phyloP scores from a whole-genome alignment of 2,797 vertebrate genomes.

The Gambusia yucatana region DNA sequence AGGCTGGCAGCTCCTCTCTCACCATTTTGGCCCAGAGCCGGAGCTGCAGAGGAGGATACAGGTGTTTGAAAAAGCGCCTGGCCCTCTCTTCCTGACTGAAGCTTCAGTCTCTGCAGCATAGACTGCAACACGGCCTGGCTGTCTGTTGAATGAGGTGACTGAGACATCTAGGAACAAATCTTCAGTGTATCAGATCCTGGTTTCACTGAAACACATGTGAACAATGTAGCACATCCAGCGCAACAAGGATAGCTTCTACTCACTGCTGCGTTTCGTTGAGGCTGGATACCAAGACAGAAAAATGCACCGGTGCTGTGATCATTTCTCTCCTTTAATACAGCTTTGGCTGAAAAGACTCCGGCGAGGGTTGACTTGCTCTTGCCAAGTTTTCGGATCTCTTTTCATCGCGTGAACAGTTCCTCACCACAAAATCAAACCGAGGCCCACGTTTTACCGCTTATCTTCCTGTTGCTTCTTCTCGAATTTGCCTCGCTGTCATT shows the following conservation, averaged over 20 bases:
- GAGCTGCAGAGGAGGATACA: neutral
- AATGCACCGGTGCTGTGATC: conserved; percentile 11
- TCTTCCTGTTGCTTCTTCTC: conserved; percentile 22
- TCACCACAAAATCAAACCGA: conserved; percentile 15
- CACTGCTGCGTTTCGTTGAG: neutral
- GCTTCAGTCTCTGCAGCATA: conserved; percentile 82
- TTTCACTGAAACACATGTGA: conserved; percentile 12
- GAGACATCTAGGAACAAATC: conserved; percentile 74
- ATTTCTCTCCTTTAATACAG: conserved; percentile 24
- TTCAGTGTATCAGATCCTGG: conserved; percentile 32
- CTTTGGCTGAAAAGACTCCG: conserved; percentile 12
- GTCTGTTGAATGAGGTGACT: conserved; percentile 63
- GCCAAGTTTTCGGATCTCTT: conserved; percentile 29
- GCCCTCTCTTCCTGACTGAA: conserved; percentile 66
- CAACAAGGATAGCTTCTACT: conserved; percentile 14
- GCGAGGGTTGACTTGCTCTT: conserved; percentile 16
- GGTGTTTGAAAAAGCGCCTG: conserved; percentile 14
- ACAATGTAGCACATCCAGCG: neutral
- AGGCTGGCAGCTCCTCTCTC: conserved; percentile 1
- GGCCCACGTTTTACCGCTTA: conserved; percentile 13
- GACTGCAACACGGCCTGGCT: conserved; percentile 80
- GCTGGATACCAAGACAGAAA: conserved; percentile 7
- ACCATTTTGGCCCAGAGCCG: conserved; percentile 15
- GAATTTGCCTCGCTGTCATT: conserved; percentile 4
- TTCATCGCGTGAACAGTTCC: conserved; percentile 30